Evolutionary conservation across 2,888 invertebrate species (phyloP), one percentile per base, ranked within the genome.

Genomic region (Atrina japonica): DNA sequence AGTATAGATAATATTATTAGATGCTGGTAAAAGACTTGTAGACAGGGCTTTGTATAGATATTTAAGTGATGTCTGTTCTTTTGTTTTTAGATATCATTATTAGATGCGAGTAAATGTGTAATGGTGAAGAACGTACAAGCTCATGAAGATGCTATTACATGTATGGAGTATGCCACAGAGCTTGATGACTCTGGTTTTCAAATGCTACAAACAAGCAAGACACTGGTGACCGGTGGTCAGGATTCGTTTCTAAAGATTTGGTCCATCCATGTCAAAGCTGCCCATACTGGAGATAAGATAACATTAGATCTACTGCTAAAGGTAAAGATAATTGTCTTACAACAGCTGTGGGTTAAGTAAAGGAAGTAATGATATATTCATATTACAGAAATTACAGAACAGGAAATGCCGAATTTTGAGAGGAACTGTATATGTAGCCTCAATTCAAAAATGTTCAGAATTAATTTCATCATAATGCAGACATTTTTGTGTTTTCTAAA

Each of bases 231-330:
- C 1, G 83, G 79, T 9, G 84, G 85, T 6, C 75, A 77, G 14
- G 84, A 86, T 66, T 66, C 77, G 25, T 68, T 66, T 55, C 73
- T 86, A 14, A 82, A 81, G 49, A 68, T 86, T 5, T 86, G 86
- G 86, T 53, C 63, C 9, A 61, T 83, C 0, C n/a, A 49, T 0
- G 71, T 81, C 2, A 47, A 60, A 5, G 35, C 60, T 6, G 60
- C 55, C 5, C 50, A 43, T 16, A 64, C 70, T 9, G 58, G 74
- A 11, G 75, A 75, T 6, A 21, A 74, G 6, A 70, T 80, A 2
- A 47, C 47, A 21, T 41, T 80, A 11, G n/a, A 58, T 11, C 68
- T 40, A 25, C n/a, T 75, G 2, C 40, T 80, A 1, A 73, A 76
- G 76, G 80, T 80, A 74, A 43, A 6, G 35, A 7, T 11, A 35